These are phyloP conservation scores for honey bee (Apis mellifera) DNA, from an alignment of 1,140 invertebrate species.

Conservation along the genomic window Amel_HAv3.1 CM009935.2:560501-561000, in stretches of 20 bases:
- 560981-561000: constrained; percentile 41
- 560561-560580: background rate
- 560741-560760: constrained; percentile 25
- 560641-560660: background rate
- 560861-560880: constrained; percentile 21
- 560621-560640: background rate
- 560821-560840: constrained; percentile 31
- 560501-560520: background rate
- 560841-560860: constrained; percentile 29
- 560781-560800: constrained; percentile 39
- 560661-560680: background rate
- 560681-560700: background rate
- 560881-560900: constrained; percentile 4
- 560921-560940: constrained; percentile 20
- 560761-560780: constrained; percentile 37
- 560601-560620: background rate
- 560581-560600: no score
- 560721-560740: constrained; percentile 1
- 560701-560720: constrained; percentile 29
- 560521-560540: no score
- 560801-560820: constrained; percentile 29
- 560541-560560: background rate
- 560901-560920: constrained; percentile 30
- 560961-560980: constrained; percentile 41
- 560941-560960: constrained; percentile 33